Evolutionary conservation across 2,797 vertebrate species (phyloP).

Genomic region (Acrossocheilus fasciatus): DNA sequence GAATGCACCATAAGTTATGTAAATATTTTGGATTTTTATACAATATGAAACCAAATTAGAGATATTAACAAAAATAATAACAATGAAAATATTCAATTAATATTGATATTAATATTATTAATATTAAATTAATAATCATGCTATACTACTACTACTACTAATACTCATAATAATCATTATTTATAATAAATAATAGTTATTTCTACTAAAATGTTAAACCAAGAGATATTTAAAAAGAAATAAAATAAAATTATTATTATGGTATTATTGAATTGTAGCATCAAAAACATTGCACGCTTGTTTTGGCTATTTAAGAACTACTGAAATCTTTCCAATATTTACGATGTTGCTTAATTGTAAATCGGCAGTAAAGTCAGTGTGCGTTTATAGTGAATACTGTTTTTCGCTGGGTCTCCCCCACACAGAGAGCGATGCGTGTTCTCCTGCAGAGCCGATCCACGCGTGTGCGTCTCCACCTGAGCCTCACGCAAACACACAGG

Average conservation of each 20-base stretch:
- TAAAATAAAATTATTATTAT: no score
- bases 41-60: background rate
- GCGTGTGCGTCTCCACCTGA: slow-evolving; percentile 56
- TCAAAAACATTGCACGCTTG: background rate
- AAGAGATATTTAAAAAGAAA: background rate
- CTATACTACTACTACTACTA: background rate
- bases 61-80: background rate
- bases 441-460: slow-evolving; percentile 43
- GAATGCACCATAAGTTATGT: no score
- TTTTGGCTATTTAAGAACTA: background rate
- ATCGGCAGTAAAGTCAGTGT: background rate
- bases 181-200: background rate
- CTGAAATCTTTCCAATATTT: background rate
- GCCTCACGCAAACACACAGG: slow-evolving; percentile 23
- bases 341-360: background rate
- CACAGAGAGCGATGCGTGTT: background rate
- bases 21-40: no score
- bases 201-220: background rate
- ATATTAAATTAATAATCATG: background rate
- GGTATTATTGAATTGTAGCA: background rate
- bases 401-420: background rate
- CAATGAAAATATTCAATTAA: no score
- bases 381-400: background rate
- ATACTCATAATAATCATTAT: background rate
- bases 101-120: background rate